These are phyloP conservation scores for Geopemphigus sp. DNA, from an alignment of 1,140 invertebrate species.

Conservation along the genomic window DNA sequence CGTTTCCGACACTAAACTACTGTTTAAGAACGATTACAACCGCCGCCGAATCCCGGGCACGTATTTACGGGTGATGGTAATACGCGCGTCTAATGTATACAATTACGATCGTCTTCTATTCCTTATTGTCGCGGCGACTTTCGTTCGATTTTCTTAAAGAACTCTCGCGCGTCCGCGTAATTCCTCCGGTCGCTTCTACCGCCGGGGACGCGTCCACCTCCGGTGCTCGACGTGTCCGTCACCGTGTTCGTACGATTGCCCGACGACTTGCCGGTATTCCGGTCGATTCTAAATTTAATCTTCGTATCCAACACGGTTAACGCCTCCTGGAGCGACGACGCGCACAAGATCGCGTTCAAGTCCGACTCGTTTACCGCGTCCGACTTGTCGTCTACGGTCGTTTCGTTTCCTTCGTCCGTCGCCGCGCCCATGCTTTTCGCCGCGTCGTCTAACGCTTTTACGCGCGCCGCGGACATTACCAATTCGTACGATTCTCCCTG, in stretches of 20 bases:
- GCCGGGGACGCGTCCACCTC: no score
- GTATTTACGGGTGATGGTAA: no score
- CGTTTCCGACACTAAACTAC: no score
- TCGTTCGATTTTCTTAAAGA: constrained; percentile 6
- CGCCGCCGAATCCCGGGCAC: no score
- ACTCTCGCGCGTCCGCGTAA: neutral
- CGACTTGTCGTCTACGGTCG: neutral
- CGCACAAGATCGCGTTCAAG: constrained; percentile 32
- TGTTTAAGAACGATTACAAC: no score
- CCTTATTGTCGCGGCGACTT: no score
- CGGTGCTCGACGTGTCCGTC: neutral
- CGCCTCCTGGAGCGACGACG: constrained; percentile 26
- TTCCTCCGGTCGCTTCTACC: neutral
- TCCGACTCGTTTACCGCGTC: constrained; percentile 19
- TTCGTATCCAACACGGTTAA: constrained; percentile 11
- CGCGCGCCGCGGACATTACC: neutral
- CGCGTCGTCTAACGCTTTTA: neutral
- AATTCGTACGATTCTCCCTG: neutral
- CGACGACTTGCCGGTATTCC: no score
- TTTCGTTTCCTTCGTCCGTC: neutral
- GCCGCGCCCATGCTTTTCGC: neutral
- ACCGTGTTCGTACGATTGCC: no score
- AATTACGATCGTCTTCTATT: no score
- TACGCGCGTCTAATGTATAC: no score
- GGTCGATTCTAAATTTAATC: constrained; percentile 29